Conservation (phyloP, 2,113 vertebrate species). For the Odocoileus hemionus region DNA sequence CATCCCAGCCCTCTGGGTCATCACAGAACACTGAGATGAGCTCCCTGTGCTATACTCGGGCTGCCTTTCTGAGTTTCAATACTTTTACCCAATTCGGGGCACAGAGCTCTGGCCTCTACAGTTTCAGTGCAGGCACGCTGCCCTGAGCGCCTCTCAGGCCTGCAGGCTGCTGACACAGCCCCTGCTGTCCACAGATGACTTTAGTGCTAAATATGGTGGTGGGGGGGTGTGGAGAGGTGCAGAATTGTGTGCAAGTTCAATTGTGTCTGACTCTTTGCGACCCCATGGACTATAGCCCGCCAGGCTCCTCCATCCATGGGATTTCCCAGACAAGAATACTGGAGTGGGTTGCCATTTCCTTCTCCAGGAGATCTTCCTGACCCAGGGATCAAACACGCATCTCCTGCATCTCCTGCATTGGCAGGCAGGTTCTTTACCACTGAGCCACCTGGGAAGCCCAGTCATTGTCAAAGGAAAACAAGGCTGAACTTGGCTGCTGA, state of each 20-base stretch:
- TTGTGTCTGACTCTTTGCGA: background rate
- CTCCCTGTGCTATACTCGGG: background rate
- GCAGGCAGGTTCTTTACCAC: background rate
- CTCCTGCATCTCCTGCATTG: background rate
- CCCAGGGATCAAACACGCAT: background rate
- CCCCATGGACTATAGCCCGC: background rate
- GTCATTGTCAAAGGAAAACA: background rate
- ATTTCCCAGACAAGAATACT: background rate
- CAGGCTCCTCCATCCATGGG: rapidly evolving
- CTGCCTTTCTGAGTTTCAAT: background rate
- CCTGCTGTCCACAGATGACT: background rate
- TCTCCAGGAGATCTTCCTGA: background rate
- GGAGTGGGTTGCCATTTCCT: background rate
- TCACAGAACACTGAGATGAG: background rate
- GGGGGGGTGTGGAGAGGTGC: background rate
- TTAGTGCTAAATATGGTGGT: background rate
- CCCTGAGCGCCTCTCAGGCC: background rate
- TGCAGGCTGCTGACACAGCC: background rate
- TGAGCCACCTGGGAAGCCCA: background rate
- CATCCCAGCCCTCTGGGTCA: background rate
- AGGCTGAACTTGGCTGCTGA: background rate
- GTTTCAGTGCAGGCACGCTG: background rate
- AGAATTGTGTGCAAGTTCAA: background rate
- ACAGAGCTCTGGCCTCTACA: background rate
- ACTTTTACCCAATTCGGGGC: too few relatives aligned